phyloP scores from a whole-genome alignment of 2,113 vertebrate species.

The Antechinus stuartii region DNA sequence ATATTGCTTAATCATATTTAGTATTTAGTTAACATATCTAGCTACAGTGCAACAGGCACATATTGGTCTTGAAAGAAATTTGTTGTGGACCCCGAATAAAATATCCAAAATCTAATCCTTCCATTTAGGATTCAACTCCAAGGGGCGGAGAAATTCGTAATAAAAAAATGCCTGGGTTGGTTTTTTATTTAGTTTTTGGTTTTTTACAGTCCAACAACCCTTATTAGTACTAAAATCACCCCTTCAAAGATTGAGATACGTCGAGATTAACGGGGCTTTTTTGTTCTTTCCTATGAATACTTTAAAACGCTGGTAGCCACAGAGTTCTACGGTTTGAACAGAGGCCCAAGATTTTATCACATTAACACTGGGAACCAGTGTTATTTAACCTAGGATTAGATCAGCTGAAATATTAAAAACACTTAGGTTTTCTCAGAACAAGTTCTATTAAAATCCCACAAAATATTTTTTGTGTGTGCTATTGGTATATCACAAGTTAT shows the following conservation, averaged over 20 bases:
- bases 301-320: conserved; percentile 21
- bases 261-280: background rate
- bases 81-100: background rate
- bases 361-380: conserved; percentile 18
- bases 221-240: conserved; percentile 6
- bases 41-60: conserved; percentile 40
- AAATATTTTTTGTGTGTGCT: conserved; percentile 46
- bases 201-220: conserved; percentile 2
- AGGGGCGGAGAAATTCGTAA: conserved; percentile 29
- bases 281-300: background rate
- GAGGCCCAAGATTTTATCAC: conserved; percentile 64
- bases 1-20: conserved; percentile 10
- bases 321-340: background rate
- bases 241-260: conserved; percentile 36
- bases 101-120: background rate
- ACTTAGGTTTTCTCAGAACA: conserved; percentile 50
- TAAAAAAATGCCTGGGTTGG: conserved; percentile 10
- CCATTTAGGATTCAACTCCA: background rate
- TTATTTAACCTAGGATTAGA: background rate
- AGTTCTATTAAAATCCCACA: conserved; percentile 21
- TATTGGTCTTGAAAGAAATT: conserved; percentile 25
- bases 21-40: conserved; percentile 36
- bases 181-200: background rate
- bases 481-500: conserved; percentile 66
- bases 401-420: conserved; percentile 22